These are phyloP conservation scores for Aporrectodea caliginosa DNA, from an alignment of 1,140 invertebrate species.

Conservation along the genomic window DNA sequence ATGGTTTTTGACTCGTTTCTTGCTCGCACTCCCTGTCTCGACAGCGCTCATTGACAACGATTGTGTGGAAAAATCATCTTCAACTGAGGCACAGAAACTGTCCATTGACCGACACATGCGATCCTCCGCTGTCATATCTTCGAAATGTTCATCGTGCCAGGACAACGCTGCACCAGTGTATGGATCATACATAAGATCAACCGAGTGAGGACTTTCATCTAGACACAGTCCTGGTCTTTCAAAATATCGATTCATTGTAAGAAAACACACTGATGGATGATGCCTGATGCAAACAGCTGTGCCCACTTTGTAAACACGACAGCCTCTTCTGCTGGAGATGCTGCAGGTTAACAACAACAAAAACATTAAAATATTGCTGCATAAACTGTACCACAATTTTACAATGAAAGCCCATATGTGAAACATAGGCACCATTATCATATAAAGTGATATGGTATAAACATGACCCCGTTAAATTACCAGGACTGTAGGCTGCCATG, in stretches of 20 bases:
- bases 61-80: not conserved
- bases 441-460: no score
- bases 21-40: not conserved
- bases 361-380: not conserved
- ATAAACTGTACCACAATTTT: no score
- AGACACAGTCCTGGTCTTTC: no score
- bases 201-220: not conserved
- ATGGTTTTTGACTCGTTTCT: not conserved
- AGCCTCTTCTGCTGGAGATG: not conserved
- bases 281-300: no score
- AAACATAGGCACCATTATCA: no score
- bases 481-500: no score
- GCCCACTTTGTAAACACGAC: not conserved
- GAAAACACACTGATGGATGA: not conserved
- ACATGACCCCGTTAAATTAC: no score
- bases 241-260: not conserved
- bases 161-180: not conserved
- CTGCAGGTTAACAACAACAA: not conserved
- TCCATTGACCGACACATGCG: not conserved
- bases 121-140: not conserved
- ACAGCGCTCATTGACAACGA: not conserved
- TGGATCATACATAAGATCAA: not conserved
- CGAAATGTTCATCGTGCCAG: not conserved
- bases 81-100: not conserved
- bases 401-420: no score